Evolutionary conservation across 2,888 invertebrate genomes (phyloP), one percentile per base, ranked within the genome.

Genomic region (Fragum whitleyi): DNA sequence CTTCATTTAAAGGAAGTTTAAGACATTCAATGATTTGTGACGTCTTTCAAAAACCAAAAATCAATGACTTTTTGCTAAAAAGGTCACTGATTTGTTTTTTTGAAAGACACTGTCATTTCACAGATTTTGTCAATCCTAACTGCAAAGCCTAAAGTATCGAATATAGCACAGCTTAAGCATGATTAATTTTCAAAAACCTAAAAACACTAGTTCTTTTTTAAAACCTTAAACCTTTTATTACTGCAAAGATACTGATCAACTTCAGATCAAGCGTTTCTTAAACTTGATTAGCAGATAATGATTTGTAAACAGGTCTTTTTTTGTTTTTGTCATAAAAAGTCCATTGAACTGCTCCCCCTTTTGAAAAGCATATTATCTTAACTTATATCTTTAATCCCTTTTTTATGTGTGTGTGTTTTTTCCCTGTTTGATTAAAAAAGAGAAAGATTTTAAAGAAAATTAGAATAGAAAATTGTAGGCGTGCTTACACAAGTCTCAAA

Each of bases 261-360:
- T 28, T 65, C 62, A 72, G 47, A 76, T 75, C 74, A 81, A 75
- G 79, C 75, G 53, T 74, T 72, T 72, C 67, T 74, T 69, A 71
- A 74, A 77, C 62, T 62, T 74, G 81, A 85, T 85, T 68, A 55
- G 77, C 67, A 21, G 74, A 76, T 77, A 71, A 71, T 55, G 74
- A 67, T 79, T 81, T 72, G 74, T 81, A 81, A 81, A 85, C 85
- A 85, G 76, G 32, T 39, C 14, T 47, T 47, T 74, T 79, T 81
- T 79, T 81, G 77, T 77, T 76, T 77, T 69, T 16, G 11, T 2
- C 28, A 57, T 57, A 14, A 23, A 57, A 26, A 57, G 21, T 3
- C 21, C 11, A 19, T 11, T 26, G n/a, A 57, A 21, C 6, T 7
- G 57, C 57, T n/a, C 57, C 23, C 28, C 6, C 14, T 2, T 7